Evolutionary conservation across 2,113 vertebrate genomes (phyloP), one percentile per base, ranked within the genome.

Genomic region (Hyperopisus bebe): DNA sequence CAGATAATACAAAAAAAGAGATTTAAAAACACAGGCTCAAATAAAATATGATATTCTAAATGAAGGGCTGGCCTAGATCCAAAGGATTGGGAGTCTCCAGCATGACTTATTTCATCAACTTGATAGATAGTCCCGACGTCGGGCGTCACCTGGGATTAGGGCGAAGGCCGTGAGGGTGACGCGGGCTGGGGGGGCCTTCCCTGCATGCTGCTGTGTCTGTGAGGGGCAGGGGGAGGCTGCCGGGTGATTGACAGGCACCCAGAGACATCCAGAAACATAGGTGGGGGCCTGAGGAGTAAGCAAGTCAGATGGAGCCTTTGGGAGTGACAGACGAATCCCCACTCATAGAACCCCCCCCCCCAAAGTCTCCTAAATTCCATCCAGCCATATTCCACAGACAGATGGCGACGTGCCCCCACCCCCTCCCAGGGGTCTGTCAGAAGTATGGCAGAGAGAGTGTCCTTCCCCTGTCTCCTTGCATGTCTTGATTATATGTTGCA

Each of bases 231-330:
- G 94, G 94, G 94, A 92, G 92, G 91, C 88, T 93, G 95, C 95
- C 95, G 95, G 94, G 91, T 95, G 95, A 96, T 92, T 95, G 95
- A 93, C 95, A 95, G 94, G 91, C 84, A 94, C 94, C 94, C 92
- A 91, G 90, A 91, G 93, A 94, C 88, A 91, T 92, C 93, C 89
- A 90, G 90, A 2, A 44, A 39, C 35, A 10, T 87, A 50, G 47
- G 24, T 35, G 46, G 31, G 5, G 11, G n/a, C 44, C 50, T 13
- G 50, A 39, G 85, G 84, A 86, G 27, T 21, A 19, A 53, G 50
- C 10, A 92, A 88, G 87, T 95, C 93, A 92, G 90, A 90, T 92
- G 94, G 94, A 95, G 93, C 89, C 91, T 90, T 93, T 94, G 66
- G 50, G 31, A 6, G 50, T 19, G 48, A 48, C 48, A 87, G 50